Evolutionary conservation across 2,113 vertebrate genomes (phyloP).

Genomic region (Acrocephalus kingi): DNA sequence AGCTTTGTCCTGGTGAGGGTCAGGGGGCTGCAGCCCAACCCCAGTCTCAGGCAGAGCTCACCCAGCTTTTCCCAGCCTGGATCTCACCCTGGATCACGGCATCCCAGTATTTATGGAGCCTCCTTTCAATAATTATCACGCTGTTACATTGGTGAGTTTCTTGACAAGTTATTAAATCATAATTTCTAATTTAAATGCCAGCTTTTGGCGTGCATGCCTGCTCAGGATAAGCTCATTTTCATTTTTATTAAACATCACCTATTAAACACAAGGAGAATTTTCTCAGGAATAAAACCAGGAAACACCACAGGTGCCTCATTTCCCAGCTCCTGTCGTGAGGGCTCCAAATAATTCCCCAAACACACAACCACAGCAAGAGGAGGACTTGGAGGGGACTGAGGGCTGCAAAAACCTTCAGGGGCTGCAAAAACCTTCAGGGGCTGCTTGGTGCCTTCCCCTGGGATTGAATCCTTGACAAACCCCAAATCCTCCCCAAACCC

Average conservation of each 20-base stretch:
- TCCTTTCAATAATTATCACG: slow-evolving; percentile 56
- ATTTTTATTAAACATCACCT: slow-evolving; percentile 71
- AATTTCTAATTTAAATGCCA: slow-evolving; percentile 74
- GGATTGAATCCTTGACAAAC: neutral
- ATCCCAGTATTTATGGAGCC: neutral
- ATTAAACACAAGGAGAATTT: slow-evolving; percentile 63
- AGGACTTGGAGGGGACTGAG: neutral
- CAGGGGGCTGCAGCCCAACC: neutral
- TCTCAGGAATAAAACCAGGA: slow-evolving; percentile 17
- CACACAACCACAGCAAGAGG: neutral
- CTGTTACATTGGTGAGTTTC: slow-evolving; percentile 53
- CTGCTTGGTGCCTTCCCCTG: neutral
- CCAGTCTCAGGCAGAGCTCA: neutral
- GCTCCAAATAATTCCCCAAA: neutral
- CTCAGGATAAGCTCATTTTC: slow-evolving; percentile 70
- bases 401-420: neutral
- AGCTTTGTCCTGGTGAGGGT: neutral
- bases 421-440: neutral
- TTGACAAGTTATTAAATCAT: slow-evolving; percentile 71
- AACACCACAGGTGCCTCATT: slow-evolving; percentile 53
- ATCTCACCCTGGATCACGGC: neutral
- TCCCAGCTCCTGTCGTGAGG: neutral
- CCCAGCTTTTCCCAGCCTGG: accelerated
- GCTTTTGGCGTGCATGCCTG: slow-evolving; percentile 59
- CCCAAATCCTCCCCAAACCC: accelerated